Base-by-base conservation (phyloP, 2,888 invertebrate genomes). In the Dichetophora obliterata region DNA sequence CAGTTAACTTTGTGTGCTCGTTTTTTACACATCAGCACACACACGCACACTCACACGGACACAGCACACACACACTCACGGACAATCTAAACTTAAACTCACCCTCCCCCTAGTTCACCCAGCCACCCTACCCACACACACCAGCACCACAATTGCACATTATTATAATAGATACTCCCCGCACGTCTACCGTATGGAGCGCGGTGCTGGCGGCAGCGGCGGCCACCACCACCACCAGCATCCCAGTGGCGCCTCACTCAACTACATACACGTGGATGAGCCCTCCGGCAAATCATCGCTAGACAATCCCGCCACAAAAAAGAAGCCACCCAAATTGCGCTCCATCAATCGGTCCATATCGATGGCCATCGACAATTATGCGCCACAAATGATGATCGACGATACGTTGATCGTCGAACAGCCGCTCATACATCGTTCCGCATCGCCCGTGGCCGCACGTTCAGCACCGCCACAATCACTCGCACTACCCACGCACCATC, bases 321-420 rank as follows among this genome's bases (percentile, higher is more conserved):
- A 88, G 82, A 89, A 88, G 77, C 89, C 89, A 79, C 89, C 89
- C 83, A 90, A 90, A 86, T 84, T 90, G 81, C 89, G 88, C 84
- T 85, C 88, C 78, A 87, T 88, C 76, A 88, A 89, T 82, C 88
- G 89, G 50, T 89, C 89, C n/a, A 84, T 89, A 34, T 90, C 89
- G 54, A 87, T 90, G 86, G 89, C 90, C 77, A 88, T 90, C 79
- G 89, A 90, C 74, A 89, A 90, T 72, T 90, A 90, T 83, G 86
- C 86, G 59, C 63, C 73, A 70, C 82, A 83, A 77, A 83, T 84
- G 83, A 77, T 85, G 70, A 82, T 85, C 78, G 86, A 85, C 65
- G 84, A 86, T 69, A 85, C 87, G 76, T 81, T 86, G 72, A 84
- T 88, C 77, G 84, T 88, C 79, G 87, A 89, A 82, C 88, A 89